Percentiles rank a stretch among this genome's conserved stretches.
phyloP scores from a whole-genome alignment of 2,888 invertebrate genomes.

The Gastrophysa polygoni region DNA sequence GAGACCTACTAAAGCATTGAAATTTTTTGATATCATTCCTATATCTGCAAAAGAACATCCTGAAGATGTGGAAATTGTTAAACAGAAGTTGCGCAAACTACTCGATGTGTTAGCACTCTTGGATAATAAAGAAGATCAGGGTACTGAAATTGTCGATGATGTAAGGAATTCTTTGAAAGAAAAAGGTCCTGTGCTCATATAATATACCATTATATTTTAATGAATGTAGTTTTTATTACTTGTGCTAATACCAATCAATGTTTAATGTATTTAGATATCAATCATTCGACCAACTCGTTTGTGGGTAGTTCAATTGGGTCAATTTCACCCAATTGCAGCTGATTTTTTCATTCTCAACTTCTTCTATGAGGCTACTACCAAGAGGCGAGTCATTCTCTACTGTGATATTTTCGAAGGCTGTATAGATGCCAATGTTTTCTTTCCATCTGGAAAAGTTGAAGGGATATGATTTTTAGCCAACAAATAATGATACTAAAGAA shows the following conservation, averaged over 20 bases:
- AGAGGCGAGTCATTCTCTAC: conserved; percentile 67
- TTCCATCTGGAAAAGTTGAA: conserved; percentile 47
- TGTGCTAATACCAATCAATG: background rate
- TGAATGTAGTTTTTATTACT: conserved; percentile 7
- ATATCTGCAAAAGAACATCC: conserved; percentile 70
- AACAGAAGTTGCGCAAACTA: conserved; percentile 66
- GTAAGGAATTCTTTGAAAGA: conserved; percentile 61
- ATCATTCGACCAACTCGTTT: conserved; percentile 45
- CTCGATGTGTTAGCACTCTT: conserved; percentile 69
- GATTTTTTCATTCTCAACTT: conserved; percentile 65
- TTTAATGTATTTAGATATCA: background rate
- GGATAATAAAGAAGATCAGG: conserved; percentile 58
- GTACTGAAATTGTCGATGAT: conserved; percentile 59
- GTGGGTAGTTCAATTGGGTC: conserved; percentile 43
- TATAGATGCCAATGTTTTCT: conserved; percentile 51
- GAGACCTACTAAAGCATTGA: conserved; percentile 69
- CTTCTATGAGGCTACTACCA: conserved; percentile 65
- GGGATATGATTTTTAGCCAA: too few species aligned
- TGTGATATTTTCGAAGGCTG: conserved; percentile 66
- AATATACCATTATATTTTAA: conserved; percentile 17
- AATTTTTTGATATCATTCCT: conserved; percentile 78
- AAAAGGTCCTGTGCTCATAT: conserved; percentile 64
- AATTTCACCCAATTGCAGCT: conserved; percentile 62
- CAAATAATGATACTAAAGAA: too few species aligned
- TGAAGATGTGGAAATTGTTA: conserved; percentile 66